Percentiles rank a stretch among this genome's conserved stretches.
Evolutionary conservation across 2,797 vertebrate genomes (phyloP).

Genomic region (Paguma larvata): DNA sequence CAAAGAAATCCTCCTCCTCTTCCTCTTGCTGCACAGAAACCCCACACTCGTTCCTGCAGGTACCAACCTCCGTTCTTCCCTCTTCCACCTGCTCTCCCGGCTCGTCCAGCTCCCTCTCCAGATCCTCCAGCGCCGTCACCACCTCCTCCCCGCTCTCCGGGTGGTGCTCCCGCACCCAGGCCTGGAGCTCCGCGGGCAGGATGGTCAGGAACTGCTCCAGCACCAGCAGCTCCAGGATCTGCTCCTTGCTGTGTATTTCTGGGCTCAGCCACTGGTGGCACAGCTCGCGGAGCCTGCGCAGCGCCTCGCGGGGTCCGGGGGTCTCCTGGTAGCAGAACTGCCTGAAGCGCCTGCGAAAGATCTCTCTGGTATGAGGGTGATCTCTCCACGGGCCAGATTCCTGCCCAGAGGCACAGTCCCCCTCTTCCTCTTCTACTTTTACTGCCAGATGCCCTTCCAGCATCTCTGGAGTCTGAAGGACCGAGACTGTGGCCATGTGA

Average conservation of each 20-base stretch:
- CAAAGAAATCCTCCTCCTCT: neutral
- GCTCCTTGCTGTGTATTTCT: constrained; percentile 28
- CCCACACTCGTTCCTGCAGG: neutral
- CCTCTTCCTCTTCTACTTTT: constrained; percentile 33
- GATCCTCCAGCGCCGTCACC: constrained; percentile 31
- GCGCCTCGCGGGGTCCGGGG: neutral
- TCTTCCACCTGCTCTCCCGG: constrained; percentile 39
- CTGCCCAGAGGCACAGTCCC: neutral
- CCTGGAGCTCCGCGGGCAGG: constrained; percentile 61
- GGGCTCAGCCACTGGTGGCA: constrained; percentile 63
- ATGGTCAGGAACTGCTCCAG: constrained; percentile 68
- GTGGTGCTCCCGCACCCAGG: neutral
- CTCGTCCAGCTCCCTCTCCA: constrained; percentile 55
- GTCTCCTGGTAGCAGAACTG: constrained; percentile 49
- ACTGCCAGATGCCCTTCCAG: neutral
- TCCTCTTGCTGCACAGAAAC: neutral
- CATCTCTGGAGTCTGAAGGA: constrained; percentile 10
- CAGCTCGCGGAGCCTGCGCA: neutral
- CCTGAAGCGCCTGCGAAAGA: constrained; percentile 32
- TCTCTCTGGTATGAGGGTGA: neutral
- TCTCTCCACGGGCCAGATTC: neutral
- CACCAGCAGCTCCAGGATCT: constrained; percentile 65
- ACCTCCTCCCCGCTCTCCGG: constrained; percentile 37
- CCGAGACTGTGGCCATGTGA: constrained; percentile 36
- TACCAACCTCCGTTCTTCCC: neutral